phyloP scores from a whole-genome alignment of 2,113 vertebrate species.

The Pteruthius melanotis region DNA sequence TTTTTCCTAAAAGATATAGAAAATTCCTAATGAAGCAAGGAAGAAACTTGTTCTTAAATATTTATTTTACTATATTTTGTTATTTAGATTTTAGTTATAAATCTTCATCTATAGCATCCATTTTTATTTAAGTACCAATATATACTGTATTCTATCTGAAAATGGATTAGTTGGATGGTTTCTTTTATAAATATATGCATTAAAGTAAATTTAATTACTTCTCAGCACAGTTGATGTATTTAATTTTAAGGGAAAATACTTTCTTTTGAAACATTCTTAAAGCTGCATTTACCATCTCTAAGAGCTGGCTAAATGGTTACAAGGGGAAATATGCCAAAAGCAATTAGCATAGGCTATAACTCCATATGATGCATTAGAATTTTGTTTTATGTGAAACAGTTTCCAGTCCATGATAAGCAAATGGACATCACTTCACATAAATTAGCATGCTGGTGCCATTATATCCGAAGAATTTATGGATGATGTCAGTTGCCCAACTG shows the following conservation, averaged over 20 bases:
- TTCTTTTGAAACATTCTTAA: background rate
- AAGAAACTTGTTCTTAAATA: background rate
- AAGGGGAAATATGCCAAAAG: constrained; percentile 11
- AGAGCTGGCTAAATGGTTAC: background rate
- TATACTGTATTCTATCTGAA: background rate
- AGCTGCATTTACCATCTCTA: background rate
- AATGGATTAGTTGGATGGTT: background rate
- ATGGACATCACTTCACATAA: constrained; percentile 47
- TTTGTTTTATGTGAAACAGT: constrained; percentile 41
- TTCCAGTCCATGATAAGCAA: constrained; percentile 48
- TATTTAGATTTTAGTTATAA: background rate
- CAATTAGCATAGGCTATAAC: constrained; percentile 24
- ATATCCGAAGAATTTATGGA: constrained; percentile 45
- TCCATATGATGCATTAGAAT: constrained; percentile 35
- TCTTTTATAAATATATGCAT: background rate
- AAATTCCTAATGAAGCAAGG: background rate
- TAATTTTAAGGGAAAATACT: background rate
- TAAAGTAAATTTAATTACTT: background rate
- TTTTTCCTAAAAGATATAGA: background rate
- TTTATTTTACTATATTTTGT: background rate
- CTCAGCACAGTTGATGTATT: background rate
- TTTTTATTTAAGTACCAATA: background rate
- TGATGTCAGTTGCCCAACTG: constrained; percentile 40
- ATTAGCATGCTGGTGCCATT: constrained; percentile 24
- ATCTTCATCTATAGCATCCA: background rate